A percentile compares a stretch with the other conserved stretches of the same genome.
These are phyloP conservation scores for Protomyctophum bolini DNA, from an alignment of 2,113 vertebrate species.

Conservation along the genomic window DNA sequence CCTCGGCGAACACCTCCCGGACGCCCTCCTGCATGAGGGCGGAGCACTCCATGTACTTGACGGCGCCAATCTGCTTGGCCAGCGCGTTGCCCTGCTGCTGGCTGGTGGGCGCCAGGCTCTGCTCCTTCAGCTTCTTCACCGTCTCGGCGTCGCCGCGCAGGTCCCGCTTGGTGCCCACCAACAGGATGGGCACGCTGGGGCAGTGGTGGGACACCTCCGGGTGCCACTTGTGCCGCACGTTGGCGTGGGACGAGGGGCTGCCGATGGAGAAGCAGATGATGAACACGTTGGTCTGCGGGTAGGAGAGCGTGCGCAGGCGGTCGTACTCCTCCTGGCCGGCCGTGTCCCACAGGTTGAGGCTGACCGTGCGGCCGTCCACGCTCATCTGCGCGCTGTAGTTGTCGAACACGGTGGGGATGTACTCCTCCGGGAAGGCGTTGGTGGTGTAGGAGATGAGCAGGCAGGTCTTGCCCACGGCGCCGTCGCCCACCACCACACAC, in stretches of 20 bases:
- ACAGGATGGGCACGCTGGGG: conserved; percentile 88
- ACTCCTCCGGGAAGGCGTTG: conserved; percentile 93
- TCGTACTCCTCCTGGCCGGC: conserved; percentile 95
- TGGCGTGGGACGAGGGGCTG: conserved; percentile 91
- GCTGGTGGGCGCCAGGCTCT: conserved; percentile 87
- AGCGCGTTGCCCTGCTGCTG: conserved; percentile 88
- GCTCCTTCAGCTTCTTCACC: conserved; percentile 93
- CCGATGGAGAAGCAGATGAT: conserved; percentile 94
- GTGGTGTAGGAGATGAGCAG: conserved; percentile 95
- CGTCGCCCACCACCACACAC: conserved; percentile 94
- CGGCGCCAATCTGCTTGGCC: conserved; percentile 91
- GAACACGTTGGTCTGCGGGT: conserved; percentile 92
- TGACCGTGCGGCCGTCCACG: conserved; percentile 91
- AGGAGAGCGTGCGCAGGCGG: conserved; percentile 89
- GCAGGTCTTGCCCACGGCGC: conserved; percentile 95
- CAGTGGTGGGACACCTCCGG: conserved; percentile 94
- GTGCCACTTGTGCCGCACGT: conserved; percentile 94
- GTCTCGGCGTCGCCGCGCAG: conserved; percentile 87
- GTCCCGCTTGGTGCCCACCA: conserved; percentile 93
- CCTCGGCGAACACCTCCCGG: conserved; percentile 89
- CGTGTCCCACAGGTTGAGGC: conserved; percentile 95
- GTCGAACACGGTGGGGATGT: conserved; percentile 95
- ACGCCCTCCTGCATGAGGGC: conserved; percentile 90
- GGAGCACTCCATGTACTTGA: conserved; percentile 94
- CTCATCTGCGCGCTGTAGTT: conserved; percentile 95